Evolutionary conservation across 2,113 vertebrate genomes (phyloP).

Genomic region (Pampusana beccarii): DNA sequence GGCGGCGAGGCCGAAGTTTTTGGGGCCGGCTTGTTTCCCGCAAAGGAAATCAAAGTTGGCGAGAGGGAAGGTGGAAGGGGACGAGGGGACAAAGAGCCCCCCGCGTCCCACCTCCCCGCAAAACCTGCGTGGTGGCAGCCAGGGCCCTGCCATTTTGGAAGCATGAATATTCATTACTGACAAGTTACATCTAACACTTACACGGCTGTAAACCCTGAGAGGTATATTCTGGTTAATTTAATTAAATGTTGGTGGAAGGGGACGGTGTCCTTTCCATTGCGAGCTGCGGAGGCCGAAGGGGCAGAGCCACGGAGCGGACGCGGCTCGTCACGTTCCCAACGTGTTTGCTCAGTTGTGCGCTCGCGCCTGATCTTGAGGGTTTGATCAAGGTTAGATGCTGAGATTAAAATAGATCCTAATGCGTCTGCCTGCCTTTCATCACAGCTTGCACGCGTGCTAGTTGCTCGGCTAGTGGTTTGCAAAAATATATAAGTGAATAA

Average conservation of each 20-base stretch:
- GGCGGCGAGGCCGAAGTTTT: neutral
- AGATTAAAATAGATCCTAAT: conserved; percentile 29
- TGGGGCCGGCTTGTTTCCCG: neutral
- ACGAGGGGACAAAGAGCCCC: neutral
- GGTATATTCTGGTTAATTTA: conserved; percentile 18
- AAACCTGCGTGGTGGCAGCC: neutral
- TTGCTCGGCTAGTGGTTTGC: neutral
- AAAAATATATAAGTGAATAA: neutral
- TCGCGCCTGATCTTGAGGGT: neutral
- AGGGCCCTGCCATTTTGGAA: conserved; percentile 23
- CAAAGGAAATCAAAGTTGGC: neutral
- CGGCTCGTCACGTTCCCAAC: neutral
- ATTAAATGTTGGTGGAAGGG: conserved; percentile 21
- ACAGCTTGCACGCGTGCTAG: neutral
- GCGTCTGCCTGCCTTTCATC: conserved; percentile 19
- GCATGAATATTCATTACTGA: conserved; percentile 10
- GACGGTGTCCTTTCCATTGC: neutral
- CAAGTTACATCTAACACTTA: neutral
- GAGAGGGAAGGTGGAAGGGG: neutral
- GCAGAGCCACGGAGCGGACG: neutral
- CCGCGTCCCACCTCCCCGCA: neutral
- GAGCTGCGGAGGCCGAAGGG: neutral
- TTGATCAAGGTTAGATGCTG: conserved; percentile 23
- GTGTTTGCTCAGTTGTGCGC: fast-evolving
- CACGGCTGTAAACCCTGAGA: conserved; percentile 18